A percentile compares a stretch with the other conserved stretches of the same genome.
Evolutionary conservation across 2,113 vertebrate species (phyloP).

Genomic region (Catharus fuscescens): DNA sequence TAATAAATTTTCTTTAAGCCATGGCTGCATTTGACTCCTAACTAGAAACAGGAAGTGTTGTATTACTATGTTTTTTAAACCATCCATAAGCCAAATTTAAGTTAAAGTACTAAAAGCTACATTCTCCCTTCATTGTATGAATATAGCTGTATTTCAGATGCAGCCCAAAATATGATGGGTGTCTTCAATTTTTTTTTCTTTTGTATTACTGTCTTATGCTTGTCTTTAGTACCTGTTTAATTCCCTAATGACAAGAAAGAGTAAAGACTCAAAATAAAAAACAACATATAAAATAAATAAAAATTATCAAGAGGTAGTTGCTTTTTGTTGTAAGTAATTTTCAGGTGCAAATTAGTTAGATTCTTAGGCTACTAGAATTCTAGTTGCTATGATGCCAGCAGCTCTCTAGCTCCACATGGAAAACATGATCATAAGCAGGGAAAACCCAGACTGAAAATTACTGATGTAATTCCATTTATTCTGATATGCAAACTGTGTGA

Average conservation of each 20-base stretch:
- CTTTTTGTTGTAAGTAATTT: background rate
- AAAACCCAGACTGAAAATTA: conserved; percentile 10
- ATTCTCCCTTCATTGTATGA: background rate
- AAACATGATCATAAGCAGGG: background rate
- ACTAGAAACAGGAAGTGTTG: background rate
- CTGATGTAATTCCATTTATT: background rate
- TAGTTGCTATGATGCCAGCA: background rate
- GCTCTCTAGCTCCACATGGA: background rate
- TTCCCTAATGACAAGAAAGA: background rate
- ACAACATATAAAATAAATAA: background rate
- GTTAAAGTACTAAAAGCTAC: background rate
- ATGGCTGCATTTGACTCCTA: background rate
- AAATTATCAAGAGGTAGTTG: background rate
- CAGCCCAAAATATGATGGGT: background rate
- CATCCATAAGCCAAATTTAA: background rate
- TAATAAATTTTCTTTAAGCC: background rate
- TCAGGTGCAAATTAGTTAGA: background rate
- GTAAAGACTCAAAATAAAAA: background rate
- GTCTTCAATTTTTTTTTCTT: background rate
- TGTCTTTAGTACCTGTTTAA: background rate
- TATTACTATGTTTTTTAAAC: background rate
- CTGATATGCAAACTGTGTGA: background rate
- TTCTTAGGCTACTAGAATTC: background rate
- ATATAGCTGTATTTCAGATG: background rate
- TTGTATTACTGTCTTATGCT: background rate